Evolutionary conservation across 2,113 vertebrate genomes (phyloP).

Genomic region (Melanocharis versteri): DNA sequence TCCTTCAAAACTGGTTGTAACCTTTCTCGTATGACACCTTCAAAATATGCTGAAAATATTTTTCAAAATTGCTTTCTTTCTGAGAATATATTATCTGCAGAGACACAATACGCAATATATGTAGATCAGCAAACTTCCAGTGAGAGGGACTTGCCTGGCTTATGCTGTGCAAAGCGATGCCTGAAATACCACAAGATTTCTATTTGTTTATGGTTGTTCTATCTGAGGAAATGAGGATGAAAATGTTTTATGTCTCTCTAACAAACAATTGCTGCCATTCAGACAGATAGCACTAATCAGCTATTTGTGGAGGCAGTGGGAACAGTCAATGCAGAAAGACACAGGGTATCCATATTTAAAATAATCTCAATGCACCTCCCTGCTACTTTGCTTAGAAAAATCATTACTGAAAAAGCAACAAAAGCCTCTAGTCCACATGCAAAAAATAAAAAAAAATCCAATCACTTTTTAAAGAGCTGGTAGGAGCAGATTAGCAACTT

Average conservation of each 20-base stretch:
- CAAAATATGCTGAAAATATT: background rate
- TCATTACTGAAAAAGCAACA: background rate
- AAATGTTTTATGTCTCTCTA: background rate
- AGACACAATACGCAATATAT: background rate
- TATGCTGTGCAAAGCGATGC: background rate
- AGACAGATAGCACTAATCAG: background rate
- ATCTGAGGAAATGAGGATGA: background rate
- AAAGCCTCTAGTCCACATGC: background rate
- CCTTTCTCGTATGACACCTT: background rate
- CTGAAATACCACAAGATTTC: background rate
- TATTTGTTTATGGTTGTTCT: background rate
- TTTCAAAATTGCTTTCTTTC: background rate
- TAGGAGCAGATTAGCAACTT: background rate
- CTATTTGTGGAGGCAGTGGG: background rate
- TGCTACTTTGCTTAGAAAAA: background rate
- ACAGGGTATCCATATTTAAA: background rate
- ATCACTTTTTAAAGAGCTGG: background rate
- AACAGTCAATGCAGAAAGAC: constrained; percentile 3
- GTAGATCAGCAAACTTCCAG: background rate
- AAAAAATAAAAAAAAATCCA: background rate
- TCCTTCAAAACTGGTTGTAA: background rate
- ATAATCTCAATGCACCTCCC: background rate
- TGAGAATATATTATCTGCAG: background rate
- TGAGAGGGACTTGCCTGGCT: background rate
- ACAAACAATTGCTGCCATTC: background rate